Evolutionary conservation across 2,113 vertebrate species (phyloP), one percentile per base, ranked within the genome.

Genomic region (Seriola quinqueradiata): DNA sequence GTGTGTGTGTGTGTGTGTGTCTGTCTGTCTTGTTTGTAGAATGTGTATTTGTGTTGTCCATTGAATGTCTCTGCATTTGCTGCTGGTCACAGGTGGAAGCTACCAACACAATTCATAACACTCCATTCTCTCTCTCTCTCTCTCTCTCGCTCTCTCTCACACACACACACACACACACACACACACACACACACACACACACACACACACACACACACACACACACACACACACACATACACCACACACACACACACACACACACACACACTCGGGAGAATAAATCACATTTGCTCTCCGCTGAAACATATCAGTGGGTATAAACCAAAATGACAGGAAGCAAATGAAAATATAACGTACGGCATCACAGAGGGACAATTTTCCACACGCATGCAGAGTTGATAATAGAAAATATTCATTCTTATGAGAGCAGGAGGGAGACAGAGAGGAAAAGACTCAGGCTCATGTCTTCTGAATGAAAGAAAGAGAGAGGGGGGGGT

Each of bases 331-430:
- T 88, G 91, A 91, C 91, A 87, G 85, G 78, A 81, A 79, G 88
- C 82, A 93, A 93, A 93, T 93, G 92, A 93, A 93, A 90, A 93
- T 84, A 90, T 90, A 92, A 92, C 46, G 28, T 90, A 90, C 80
- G 44, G 87, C 77, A 88, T 90, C 89, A 88, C 75, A 16, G 52
- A 88, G 87, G 89, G 80, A 84, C 82, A 83, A 91, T 88, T 85
- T 89, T 69, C 79, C 74, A 77, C 87, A 63, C 4, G 19, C 86
- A 84, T 82, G 85, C 85, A 82, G 84, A 88, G 78, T 71, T 13
- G 5, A 58, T 88, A 87, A 90, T 89, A 82, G 85, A 90, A 87
- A 85, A 88, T 89, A 88, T 85, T 87, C 65, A 87, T 86, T 91
- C 71, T 83, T 72, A 48, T 78, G 79, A 69, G 76, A 50, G 23